A percentile compares a stretch with the other conserved stretches of the same genome.
Conservation (phyloP, 2,888 invertebrate genomes). For the Merodon equestris region DNA sequence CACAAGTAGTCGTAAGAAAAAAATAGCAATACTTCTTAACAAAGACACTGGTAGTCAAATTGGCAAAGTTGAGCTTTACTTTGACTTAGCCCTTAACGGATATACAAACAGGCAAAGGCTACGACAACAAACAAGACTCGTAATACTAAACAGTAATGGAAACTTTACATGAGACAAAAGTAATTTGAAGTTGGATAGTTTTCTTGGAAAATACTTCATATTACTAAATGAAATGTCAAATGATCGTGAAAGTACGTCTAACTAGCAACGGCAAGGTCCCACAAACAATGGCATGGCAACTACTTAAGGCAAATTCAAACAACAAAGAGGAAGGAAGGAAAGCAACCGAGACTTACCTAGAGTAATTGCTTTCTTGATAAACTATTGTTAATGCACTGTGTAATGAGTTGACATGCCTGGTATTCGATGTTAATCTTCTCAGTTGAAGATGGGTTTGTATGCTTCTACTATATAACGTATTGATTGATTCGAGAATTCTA, state of each 20-base stretch:
- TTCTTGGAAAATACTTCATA: conserved; percentile 51
- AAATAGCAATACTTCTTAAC: conserved; percentile 38
- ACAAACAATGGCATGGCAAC: conserved; percentile 69
- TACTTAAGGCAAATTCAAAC: conserved; percentile 14
- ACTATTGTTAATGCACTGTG: conserved; percentile 83
- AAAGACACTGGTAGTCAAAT: conserved; percentile 56
- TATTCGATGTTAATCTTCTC: conserved; percentile 79
- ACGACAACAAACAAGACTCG: conserved; percentile 29
- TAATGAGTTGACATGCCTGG: conserved; percentile 79
- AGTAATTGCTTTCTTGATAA: conserved; percentile 82
- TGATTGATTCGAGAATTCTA: neutral
- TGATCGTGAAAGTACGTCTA: conserved; percentile 23
- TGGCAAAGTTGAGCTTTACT: conserved; percentile 51
- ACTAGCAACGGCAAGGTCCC: conserved; percentile 16
- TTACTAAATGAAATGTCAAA: conserved; percentile 56
- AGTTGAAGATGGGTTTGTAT: conserved; percentile 82
- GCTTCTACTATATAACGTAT: no score
- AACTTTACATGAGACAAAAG: conserved; percentile 58
- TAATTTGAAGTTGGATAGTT: conserved; percentile 61
- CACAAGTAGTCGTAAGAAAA: conserved; percentile 18
- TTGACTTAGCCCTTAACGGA: conserved; percentile 36
- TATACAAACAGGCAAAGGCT: conserved; percentile 35
- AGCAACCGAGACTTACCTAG: conserved; percentile 76
- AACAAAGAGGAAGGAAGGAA: conserved; percentile 8
- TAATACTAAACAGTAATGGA: conserved; percentile 24